Base-by-base conservation (phyloP, 2,113 vertebrate genomes). In the Hippocampus mohnikei region DNA sequence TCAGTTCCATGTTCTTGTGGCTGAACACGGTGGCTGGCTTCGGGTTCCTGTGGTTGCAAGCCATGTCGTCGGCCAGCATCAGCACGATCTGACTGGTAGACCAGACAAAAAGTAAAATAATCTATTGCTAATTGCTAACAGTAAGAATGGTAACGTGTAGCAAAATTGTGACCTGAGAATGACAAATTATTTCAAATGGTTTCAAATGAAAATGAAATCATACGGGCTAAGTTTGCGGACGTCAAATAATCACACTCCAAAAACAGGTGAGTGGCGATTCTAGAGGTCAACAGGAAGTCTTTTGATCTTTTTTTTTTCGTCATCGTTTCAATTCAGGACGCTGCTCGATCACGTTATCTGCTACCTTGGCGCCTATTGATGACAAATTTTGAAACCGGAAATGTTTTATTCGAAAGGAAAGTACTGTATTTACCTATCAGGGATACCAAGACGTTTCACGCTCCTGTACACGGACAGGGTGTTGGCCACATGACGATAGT, bases 21-120 rank as follows among this genome's bases (percentile, higher is more conserved):
- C 97, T 99, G 65, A 97, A 99, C 52, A 99, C 96, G 10, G 97
- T 99, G 41, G 97, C 97, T 29, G 97, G 97, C 81, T 95, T 98
- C 59, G 97, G 97, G 85, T 99, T 99, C 84, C 97, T 92, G 71
- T 96, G 92, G 88, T 97, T 99, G 85, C 97, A 99, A 0, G 97
- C 97, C 97, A 99, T 99, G 82, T 99, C 97, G 72, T 99, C 97
- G 16, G 97, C 97, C 76, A 99, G 90, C 97, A 99, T 99, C 84
- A 99, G 85, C 60, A 99, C 95, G 81, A 99, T 99, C 86, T 98
- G 97, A 82, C 97, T 99, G 71, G 1, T 8, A 42, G 65, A 55
- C n/a, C 27, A 74, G 56, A 74, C 69, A 29, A 3, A 5, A 62
- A 6, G 52, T 18, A 15, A 61, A 42, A 42, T 20, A 4, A 69